phyloP scores from a whole-genome alignment of 2,113 vertebrate species.

The Serranochromis macrocephalus region DNA sequence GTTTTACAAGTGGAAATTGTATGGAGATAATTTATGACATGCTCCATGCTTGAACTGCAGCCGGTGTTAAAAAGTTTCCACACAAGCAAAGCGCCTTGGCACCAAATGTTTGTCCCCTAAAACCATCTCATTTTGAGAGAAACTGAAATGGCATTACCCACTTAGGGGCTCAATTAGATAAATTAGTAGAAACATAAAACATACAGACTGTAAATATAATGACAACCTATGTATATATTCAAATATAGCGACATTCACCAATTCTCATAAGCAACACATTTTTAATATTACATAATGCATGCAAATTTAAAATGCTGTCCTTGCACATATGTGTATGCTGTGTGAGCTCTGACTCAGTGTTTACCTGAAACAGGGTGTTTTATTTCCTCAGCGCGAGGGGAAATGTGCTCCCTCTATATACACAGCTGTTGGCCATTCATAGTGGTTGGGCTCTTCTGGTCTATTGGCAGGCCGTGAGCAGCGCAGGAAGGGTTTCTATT shows the following conservation, averaged over 20 bases:
- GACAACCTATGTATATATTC: not conserved
- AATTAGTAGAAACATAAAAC: not conserved
- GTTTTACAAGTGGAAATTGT: constrained; percentile 35
- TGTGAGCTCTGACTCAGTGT: constrained; percentile 12
- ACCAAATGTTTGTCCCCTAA: not conserved
- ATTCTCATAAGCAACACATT: not conserved
- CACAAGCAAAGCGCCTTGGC: not conserved
- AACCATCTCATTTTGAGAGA: not conserved
- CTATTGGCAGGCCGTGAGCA: constrained; percentile 2
- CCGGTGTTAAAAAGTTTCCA: constrained; percentile 17
- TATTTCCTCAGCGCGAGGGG: not conserved
- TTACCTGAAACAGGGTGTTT: constrained; percentile 9
- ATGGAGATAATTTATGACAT: constrained; percentile 25
- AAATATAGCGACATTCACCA: not conserved
- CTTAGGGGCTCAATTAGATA: not conserved
- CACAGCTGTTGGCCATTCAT: constrained; percentile 65
- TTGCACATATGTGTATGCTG: not conserved
- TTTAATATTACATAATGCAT: not conserved
- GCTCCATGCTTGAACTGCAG: constrained; percentile 17
- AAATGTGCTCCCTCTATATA: constrained; percentile 54
- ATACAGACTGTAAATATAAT: not conserved
- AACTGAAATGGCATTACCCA: constrained; percentile 9
- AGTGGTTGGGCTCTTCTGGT: constrained; percentile 17
- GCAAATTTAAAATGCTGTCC: not conserved
- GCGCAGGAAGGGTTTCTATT: constrained; percentile 45